Base-by-base conservation (phyloP, 2,113 vertebrate genomes). In the Chamaetylas fuelleborni region DNA sequence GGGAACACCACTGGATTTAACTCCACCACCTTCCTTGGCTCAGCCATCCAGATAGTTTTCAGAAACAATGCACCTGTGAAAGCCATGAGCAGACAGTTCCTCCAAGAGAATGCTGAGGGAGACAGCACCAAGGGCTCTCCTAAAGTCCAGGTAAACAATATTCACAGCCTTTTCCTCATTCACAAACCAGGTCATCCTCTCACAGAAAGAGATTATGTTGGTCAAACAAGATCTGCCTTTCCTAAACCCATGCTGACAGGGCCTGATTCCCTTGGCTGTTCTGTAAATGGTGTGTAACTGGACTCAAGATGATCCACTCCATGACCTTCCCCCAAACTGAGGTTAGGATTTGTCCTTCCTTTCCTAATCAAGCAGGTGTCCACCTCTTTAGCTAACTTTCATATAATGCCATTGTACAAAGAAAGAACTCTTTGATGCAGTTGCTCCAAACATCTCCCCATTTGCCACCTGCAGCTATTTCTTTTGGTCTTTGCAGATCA, bases 181-280 rank as follows among this genome's bases (percentile, higher is more conserved):
- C 50, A 28, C 26, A 28, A 70, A 18, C 12, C 6, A 17, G 14
- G 18, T 36, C 43, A 65, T 36, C 43, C 47, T 76, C n/a, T 40
- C 29, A 25, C 3, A 70, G 47, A 67, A 48, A 28, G 17, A 51
- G 19, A 74, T 26, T 1, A 65, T 34, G 20, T 17, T 57, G 5
- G 9, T 40, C 42, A 76, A 57, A n/a, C 29, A 81, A 9, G 43
- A 81, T n/a, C n/a, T 36, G 22, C 20, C 29, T 53, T 43, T 50
- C 14, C 34, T 38, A 43, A 51, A 36, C 9, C 18, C 22, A 57
- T 0, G 1, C 31, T 60, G 58, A 36, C 0, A 2, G 19, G 29
- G n/a, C 43, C 19, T 29, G 8, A 74, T 16, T 60, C 12, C 56
- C 22, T 54, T 57, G 19, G 56, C 12, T 69, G n/a, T 20, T 29